Evolutionary conservation across 2,888 invertebrate species (phyloP).

Genomic region (Oxyscelio sp.): DNA sequence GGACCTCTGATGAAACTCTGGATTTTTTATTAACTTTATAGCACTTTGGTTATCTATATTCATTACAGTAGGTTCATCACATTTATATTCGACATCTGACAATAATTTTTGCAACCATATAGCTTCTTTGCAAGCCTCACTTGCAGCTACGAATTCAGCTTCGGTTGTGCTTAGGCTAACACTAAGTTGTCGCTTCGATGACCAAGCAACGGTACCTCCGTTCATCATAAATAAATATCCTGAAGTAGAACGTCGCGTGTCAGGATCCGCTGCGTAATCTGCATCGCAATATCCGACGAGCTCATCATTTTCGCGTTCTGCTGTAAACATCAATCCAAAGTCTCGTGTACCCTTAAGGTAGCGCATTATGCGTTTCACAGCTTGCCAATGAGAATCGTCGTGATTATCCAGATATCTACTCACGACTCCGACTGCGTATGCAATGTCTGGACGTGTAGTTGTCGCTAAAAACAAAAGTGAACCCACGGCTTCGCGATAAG

Average conservation of each 20-base stretch:
- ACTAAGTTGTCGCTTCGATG: constrained; percentile 67
- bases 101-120: constrained; percentile 77
- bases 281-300: constrained; percentile 10
- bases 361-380: constrained; percentile 47
- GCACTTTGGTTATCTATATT: constrained; percentile 78
- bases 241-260: constrained; percentile 74
- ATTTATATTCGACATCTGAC: constrained; percentile 58
- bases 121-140: constrained; percentile 72
- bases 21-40: constrained; percentile 74
- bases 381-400: constrained; percentile 35
- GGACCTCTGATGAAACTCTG: constrained; percentile 74
- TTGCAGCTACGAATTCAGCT: constrained; percentile 79
- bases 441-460: constrained; percentile 38
- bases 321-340: constrained; percentile 46
- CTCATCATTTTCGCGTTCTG: constrained; percentile 17
- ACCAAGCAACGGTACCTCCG: constrained; percentile 73
- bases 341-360: constrained; percentile 36
- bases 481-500: constrained; percentile 33
- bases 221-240: constrained; percentile 67
- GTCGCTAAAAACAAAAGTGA: constrained; percentile 36
- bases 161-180: constrained; percentile 77
- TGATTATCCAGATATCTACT: constrained; percentile 45
- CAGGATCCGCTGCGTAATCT: constrained; percentile 24
- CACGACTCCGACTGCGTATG: neutral
- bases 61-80: constrained; percentile 7